phyloP scores from a whole-genome alignment of 2,113 vertebrate genomes.

The Tetrao urogallus region DNA sequence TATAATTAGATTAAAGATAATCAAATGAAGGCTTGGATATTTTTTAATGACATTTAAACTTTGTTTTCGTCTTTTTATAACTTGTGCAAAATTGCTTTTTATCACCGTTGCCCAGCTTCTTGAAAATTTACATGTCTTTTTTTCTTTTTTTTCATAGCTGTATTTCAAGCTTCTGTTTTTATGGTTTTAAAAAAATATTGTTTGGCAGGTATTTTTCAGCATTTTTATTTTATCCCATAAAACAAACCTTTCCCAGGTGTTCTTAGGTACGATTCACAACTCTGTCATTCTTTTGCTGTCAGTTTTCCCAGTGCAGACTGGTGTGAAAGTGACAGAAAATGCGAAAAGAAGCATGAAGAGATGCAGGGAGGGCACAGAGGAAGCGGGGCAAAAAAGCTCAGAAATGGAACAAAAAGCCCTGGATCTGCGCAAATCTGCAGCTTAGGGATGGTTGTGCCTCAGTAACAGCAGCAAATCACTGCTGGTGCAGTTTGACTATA shows the following conservation, averaged over 20 bases:
- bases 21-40: constrained; percentile 77
- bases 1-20: constrained; percentile 83
- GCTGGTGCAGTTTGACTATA: neutral
- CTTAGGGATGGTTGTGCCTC: neutral
- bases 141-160: neutral
- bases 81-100: constrained; percentile 49
- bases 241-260: constrained; percentile 56
- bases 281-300: constrained; percentile 18
- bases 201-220: constrained; percentile 57
- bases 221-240: constrained; percentile 60
- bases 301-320: neutral
- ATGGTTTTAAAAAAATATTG: neutral
- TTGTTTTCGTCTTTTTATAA: neutral
- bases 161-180: constrained; percentile 59
- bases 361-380: constrained; percentile 1
- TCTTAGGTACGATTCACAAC: constrained; percentile 3
- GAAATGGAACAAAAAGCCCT: neutral
- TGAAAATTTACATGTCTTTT: constrained; percentile 55
- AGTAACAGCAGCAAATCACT: neutral
- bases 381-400: neutral
- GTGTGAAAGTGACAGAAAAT: neutral
- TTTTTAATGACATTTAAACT: constrained; percentile 78
- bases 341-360: neutral
- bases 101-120: constrained; percentile 42
- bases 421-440: neutral